Evolutionary conservation across 2,113 vertebrate species (phyloP).

Genomic region (Puntigrus tetrazona): DNA sequence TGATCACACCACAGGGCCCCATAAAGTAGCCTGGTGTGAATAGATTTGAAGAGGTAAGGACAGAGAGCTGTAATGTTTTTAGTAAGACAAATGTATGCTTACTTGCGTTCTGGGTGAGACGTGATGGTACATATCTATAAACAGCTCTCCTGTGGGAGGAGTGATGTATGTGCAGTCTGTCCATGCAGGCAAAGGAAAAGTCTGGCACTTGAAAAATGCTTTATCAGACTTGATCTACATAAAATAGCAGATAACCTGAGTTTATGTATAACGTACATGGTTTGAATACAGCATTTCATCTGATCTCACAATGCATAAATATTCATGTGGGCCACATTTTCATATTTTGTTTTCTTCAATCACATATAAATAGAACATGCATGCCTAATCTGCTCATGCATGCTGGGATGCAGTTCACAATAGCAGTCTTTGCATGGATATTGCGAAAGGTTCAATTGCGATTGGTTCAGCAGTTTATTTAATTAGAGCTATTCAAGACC

Average conservation of each 20-base stretch:
- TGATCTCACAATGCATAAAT: background rate
- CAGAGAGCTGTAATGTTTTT: background rate
- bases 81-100: background rate
- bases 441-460: background rate
- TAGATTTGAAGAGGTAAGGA: too few species aligned
- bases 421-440: background rate
- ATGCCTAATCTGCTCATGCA: conserved; percentile 20
- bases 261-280: background rate
- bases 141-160: conserved; percentile 34
- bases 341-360: background rate
- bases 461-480: conserved; percentile 21
- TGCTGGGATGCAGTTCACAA: background rate
- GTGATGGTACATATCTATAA: conserved; percentile 31
- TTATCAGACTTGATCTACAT: background rate
- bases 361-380: background rate
- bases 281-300: background rate
- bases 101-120: conserved; percentile 17
- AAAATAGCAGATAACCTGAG: background rate
- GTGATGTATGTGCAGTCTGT: conserved; percentile 29
- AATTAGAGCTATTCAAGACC: conserved; percentile 1
- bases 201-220: conserved; percentile 15
- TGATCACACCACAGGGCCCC: background rate
- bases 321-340: background rate
- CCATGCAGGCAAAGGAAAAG: conserved; percentile 14
- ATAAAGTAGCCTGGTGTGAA: too few species aligned